Evolutionary conservation across 2,888 invertebrate genomes (phyloP).

Genomic region (Stomorhina lunata): DNA sequence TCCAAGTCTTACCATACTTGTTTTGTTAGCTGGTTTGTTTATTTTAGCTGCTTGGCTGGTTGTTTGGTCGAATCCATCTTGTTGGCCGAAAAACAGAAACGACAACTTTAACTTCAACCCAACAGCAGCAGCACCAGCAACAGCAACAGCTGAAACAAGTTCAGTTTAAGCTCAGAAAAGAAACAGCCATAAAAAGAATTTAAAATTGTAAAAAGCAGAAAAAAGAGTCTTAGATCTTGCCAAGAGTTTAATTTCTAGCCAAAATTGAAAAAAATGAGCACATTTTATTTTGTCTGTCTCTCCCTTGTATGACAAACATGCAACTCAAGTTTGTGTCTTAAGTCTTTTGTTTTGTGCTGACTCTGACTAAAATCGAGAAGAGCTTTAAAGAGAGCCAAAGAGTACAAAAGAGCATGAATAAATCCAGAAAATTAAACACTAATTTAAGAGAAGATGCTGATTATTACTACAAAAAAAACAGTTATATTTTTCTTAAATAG

Average conservation of each 20-base stretch:
- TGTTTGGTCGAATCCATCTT: conserved; percentile 47
- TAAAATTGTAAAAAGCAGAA: background rate
- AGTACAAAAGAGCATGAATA: conserved; percentile 25
- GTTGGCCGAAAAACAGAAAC: conserved; percentile 40
- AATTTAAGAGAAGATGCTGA: conserved; percentile 10
- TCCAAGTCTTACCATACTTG: conserved; percentile 59
- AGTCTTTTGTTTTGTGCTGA: conserved; percentile 63
- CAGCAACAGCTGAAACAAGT: conserved; percentile 43
- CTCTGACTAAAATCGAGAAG: background rate
- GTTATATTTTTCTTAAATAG: conserved; percentile 48
- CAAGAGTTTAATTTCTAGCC: background rate
- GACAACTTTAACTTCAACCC: too few relatives aligned
- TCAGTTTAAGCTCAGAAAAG: conserved; percentile 30
- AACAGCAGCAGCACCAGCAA: background rate
- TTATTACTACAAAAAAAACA: conserved; percentile 50
- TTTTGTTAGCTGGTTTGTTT: conserved; percentile 44
- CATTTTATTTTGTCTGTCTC: background rate
- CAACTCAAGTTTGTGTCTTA: conserved; percentile 62
- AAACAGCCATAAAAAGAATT: conserved; percentile 45
- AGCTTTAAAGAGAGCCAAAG: conserved; percentile 37
- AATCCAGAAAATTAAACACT: background rate
- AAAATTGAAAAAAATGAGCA: background rate
- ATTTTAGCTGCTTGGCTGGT: conserved; percentile 21
- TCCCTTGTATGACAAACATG: background rate
- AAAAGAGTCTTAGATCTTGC: conserved; percentile 4